Percentiles rank a stretch among this genome's conserved stretches.
These are phyloP conservation scores for Neodiprion lecontei DNA, from an alignment of 1,140 invertebrate species.

Conservation along the genomic window DNA sequence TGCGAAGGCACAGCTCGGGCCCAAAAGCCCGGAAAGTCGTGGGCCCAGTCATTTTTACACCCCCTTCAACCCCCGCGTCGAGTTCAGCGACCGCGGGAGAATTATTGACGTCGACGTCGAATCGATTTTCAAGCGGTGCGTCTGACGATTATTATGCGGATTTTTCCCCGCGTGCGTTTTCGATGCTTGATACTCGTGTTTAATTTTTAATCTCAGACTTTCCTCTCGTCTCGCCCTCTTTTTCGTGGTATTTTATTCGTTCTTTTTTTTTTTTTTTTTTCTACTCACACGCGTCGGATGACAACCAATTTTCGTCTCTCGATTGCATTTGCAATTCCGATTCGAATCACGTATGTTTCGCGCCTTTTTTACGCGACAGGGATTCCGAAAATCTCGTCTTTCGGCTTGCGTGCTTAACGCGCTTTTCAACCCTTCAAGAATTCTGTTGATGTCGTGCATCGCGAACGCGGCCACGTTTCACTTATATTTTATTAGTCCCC, in stretches of 20 bases:
- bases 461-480: not conserved
- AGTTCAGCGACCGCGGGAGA: not conserved
- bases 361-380: not conserved
- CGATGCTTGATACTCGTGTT: not conserved
- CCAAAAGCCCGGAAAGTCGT: too few relatives aligned
- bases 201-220: constrained; percentile 15
- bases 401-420: constrained; percentile 12
- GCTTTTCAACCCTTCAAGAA: constrained; percentile 1
- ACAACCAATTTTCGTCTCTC: constrained; percentile 61
- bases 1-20: not conserved
- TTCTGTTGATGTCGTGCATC: not conserved
- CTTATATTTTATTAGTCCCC: constrained; percentile 8
- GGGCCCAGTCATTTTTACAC: not conserved
- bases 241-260: constrained; percentile 34
- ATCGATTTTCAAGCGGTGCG: constrained; percentile 40
- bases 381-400: constrained; percentile 7
- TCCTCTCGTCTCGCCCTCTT: constrained; percentile 13
- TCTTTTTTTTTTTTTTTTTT: constrained; percentile 33
- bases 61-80: not conserved
- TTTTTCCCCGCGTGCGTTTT: constrained; percentile 18
- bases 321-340: constrained; percentile 61
- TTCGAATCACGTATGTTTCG: constrained; percentile 32
- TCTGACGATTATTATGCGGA: constrained; percentile 26
- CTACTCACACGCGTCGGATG: constrained; percentile 37
- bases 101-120: constrained; percentile 24